Evolutionary conservation across 2,797 vertebrate species (phyloP).

Genomic region (Myotis pilosus): DNA sequence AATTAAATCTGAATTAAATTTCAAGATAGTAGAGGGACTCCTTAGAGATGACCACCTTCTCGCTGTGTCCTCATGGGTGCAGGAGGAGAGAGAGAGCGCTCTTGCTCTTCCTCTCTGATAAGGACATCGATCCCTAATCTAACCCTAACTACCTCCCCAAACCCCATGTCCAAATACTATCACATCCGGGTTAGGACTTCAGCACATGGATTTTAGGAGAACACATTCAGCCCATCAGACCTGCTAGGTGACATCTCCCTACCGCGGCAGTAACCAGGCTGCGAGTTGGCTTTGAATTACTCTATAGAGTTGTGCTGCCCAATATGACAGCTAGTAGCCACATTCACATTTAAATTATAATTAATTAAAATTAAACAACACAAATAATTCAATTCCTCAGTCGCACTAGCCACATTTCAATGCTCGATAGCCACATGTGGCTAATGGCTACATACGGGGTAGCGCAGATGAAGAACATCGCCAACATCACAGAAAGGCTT

Average conservation of each 20-base stretch:
- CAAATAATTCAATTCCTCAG: background rate
- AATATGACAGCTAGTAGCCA: too few species aligned
- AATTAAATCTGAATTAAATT: background rate
- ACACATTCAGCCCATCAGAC: background rate
- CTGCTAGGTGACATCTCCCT: too few species aligned
- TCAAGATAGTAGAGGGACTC: background rate
- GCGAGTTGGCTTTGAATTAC: conserved; percentile 19
- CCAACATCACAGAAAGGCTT: background rate
- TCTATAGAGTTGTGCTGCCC: background rate
- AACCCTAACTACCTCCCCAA: background rate
- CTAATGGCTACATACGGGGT: rapidly evolving
- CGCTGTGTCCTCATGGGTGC: rapidly evolving
- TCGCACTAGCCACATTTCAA: background rate
- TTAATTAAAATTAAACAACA: background rate
- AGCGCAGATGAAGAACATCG: rapidly evolving
- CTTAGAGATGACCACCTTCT: background rate
- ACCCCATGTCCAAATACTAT: background rate
- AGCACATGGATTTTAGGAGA: background rate
- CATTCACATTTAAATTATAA: background rate
- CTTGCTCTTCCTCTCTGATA: background rate
- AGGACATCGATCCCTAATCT: background rate
- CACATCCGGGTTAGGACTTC: background rate
- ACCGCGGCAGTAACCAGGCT: background rate
- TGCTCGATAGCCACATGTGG: rapidly evolving
- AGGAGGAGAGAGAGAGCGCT: background rate